phyloP scores from a whole-genome alignment of 2,888 invertebrate species.

The Coenonympha glycerion region DNA sequence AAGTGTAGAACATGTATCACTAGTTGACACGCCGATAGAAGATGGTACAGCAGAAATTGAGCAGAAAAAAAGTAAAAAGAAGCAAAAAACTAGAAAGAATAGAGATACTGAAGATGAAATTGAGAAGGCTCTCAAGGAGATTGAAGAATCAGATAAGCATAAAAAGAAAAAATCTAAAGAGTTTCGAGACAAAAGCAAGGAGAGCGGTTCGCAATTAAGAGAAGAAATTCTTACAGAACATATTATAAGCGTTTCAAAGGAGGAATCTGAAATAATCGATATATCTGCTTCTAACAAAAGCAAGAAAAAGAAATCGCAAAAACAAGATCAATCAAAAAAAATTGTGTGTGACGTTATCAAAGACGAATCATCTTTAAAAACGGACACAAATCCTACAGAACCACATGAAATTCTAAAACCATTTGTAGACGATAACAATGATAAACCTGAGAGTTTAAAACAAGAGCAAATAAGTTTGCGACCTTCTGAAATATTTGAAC shows the following conservation, averaged over 20 bases:
- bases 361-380: background rate
- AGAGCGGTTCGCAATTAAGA: slow-evolving; percentile 20
- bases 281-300: slow-evolving; percentile 20
- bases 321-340: slow-evolving; percentile 26
- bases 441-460: background rate
- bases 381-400: background rate
- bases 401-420: background rate
- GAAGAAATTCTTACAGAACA: slow-evolving; percentile 21
- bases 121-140: slow-evolving; percentile 64
- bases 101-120: slow-evolving; percentile 60
- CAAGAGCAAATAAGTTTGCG: background rate
- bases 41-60: slow-evolving; percentile 37
- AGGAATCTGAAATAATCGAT: slow-evolving; percentile 30
- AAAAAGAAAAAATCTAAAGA: slow-evolving; percentile 59
- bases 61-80: slow-evolving; percentile 57
- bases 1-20: slow-evolving; percentile 22
- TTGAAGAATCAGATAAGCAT: slow-evolving; percentile 52
- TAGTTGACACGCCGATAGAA: slow-evolving; percentile 30
- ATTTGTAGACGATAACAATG: background rate
- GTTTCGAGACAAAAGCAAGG: slow-evolving; percentile 41
- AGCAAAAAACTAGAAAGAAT: slow-evolving; percentile 55
- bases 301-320: slow-evolving; percentile 35
- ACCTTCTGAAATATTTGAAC: background rate
- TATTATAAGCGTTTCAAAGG: slow-evolving; percentile 27
- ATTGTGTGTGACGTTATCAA: background rate